Evolutionary conservation across 2,888 invertebrate species (phyloP).

Genomic region (Drosophila gaucha): DNA sequence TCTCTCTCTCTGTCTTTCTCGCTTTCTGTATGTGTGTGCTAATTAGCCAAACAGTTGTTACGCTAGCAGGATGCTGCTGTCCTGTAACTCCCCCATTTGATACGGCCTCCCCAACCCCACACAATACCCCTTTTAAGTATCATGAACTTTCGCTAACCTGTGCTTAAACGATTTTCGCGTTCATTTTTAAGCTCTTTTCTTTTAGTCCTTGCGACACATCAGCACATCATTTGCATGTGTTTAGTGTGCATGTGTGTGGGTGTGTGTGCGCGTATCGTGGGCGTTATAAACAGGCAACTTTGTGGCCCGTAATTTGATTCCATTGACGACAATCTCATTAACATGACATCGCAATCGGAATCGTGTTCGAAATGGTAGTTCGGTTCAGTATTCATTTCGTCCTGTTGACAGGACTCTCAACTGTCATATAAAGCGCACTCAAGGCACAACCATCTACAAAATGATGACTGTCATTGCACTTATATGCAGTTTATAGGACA

Average conservation of each 20-base stretch:
- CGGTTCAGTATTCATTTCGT: constrained; percentile 27
- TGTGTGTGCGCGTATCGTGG: background rate
- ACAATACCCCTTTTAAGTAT: background rate
- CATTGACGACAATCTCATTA: constrained; percentile 70
- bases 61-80: constrained; percentile 15
- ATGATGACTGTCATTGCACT: constrained; percentile 37
- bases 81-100: background rate
- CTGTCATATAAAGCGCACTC: constrained; percentile 44
- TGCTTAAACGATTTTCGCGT: constrained; percentile 51
- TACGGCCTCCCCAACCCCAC: background rate
- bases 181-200: constrained; percentile 48
- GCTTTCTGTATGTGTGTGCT: constrained; percentile 32
- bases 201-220: constrained; percentile 20
- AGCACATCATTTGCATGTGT: constrained; percentile 69
- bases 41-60: constrained; percentile 71
- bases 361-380: constrained; percentile 12
- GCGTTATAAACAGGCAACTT: constrained; percentile 51
- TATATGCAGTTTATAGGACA: constrained; percentile 18
- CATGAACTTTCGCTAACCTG: constrained; percentile 53
- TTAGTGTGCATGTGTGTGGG: constrained; percentile 29
- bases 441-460: constrained; percentile 39
- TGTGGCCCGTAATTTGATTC: constrained; percentile 64
- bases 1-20: background rate
- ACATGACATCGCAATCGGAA: constrained; percentile 58
- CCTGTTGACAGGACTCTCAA: constrained; percentile 28